Evolutionary conservation across 1,140 invertebrate genomes (phyloP).

Genomic region (Drosophila arizonae): DNA sequence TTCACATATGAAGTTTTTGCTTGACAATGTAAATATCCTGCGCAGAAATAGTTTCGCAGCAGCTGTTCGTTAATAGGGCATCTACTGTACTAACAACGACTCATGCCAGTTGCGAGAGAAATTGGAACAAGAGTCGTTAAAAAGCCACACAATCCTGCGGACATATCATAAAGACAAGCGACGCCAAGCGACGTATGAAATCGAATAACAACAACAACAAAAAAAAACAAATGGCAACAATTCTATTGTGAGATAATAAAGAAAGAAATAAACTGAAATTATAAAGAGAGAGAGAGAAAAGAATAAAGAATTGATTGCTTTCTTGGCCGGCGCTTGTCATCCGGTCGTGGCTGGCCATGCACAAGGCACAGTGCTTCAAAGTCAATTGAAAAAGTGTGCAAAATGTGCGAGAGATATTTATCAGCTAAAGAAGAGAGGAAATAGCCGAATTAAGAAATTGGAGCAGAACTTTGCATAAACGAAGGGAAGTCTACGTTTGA

Average conservation of each 20-base stretch:
- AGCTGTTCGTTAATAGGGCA: background rate
- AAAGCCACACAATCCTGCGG: conserved; percentile 19
- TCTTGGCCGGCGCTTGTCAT: conserved; percentile 59
- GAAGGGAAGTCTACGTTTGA: too few species aligned
- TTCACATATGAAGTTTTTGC: background rate
- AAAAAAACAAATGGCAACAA: conserved; percentile 29
- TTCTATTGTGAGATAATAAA: conserved; percentile 22
- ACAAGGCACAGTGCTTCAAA: conserved; percentile 45
- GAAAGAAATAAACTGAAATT: conserved; percentile 58
- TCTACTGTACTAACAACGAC: background rate
- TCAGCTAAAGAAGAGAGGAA: background rate
- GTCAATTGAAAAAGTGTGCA: conserved; percentile 30
- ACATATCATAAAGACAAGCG: conserved; percentile 28
- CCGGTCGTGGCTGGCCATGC: conserved; percentile 10
- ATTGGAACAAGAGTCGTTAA: conserved; percentile 17
- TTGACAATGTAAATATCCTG: background rate
- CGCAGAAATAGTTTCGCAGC: background rate
- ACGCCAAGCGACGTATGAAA: conserved; percentile 30
- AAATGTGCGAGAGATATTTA: conserved; percentile 2
- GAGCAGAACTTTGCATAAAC: background rate
- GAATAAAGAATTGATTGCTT: conserved; percentile 73
- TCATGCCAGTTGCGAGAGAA: conserved; percentile 10
- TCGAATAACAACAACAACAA: conserved; percentile 13
- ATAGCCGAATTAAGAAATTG: background rate
- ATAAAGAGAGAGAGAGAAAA: conserved; percentile 26